Evolutionary conservation across 2,888 invertebrate species (phyloP).

Genomic region (Nematopogon swammerdamellus): DNA sequence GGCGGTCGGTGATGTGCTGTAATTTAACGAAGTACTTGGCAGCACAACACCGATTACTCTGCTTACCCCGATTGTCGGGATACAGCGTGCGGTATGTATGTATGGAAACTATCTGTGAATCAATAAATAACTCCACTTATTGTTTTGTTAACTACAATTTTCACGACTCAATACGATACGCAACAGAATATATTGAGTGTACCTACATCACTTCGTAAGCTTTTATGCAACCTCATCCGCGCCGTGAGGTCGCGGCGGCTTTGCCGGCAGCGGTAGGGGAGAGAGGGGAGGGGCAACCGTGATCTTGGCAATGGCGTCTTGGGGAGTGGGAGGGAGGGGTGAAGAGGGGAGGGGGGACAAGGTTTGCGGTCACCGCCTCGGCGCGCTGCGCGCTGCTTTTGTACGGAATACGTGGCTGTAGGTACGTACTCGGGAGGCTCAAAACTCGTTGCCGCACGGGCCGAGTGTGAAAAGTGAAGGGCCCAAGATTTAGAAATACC

Average conservation of each 20-base stretch:
- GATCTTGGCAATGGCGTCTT: constrained; percentile 60
- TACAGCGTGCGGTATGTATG: too few species aligned
- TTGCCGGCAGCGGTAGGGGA: neutral
- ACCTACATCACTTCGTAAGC: too few species aligned
- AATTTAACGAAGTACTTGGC: too few species aligned
- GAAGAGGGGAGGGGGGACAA: neutral
- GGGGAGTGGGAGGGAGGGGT: constrained; percentile 22
- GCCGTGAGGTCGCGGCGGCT: neutral
- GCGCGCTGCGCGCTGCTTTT: neutral
- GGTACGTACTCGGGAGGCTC: constrained; percentile 8
- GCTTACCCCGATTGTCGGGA: too few species aligned
- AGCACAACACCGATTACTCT: too few species aligned
- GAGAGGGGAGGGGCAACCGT: constrained; percentile 24
- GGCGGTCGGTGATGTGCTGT: too few species aligned
- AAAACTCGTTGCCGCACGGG: constrained; percentile 7
- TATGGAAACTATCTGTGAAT: too few species aligned
- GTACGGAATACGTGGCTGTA: neutral
- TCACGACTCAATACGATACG: too few species aligned
- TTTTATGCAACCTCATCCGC: neutral
- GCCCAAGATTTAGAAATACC: neutral
- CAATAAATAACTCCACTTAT: too few species aligned
- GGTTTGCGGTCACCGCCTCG: neutral
- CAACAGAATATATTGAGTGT: too few species aligned
- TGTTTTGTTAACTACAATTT: too few species aligned
- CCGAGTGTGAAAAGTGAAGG: constrained; percentile 2